phyloP scores from a whole-genome alignment of 2,888 invertebrate species.

The Drosophila lutescens region DNA sequence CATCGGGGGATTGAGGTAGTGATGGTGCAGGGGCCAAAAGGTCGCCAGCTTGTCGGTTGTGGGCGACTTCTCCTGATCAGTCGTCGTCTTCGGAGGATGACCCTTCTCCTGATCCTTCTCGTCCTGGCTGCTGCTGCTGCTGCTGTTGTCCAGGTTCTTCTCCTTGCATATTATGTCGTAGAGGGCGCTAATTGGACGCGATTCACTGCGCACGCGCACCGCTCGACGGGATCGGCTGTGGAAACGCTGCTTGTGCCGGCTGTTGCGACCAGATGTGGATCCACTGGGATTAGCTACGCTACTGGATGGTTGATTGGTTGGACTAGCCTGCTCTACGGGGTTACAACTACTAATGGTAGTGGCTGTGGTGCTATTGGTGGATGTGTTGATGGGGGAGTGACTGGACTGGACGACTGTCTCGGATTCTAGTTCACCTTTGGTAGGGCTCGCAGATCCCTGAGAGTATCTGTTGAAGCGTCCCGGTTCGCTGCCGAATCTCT shows the following conservation, averaged over 20 bases:
- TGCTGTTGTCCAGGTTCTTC: conserved; percentile 81
- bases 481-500: conserved; percentile 48
- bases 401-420: neutral
- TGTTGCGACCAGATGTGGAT: conserved; percentile 56
- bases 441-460: conserved; percentile 72
- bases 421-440: conserved; percentile 73
- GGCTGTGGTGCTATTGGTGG: conserved; percentile 19
- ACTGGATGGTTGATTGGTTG: conserved; percentile 8
- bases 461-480: conserved; percentile 74
- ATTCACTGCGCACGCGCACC: conserved; percentile 83
- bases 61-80: conserved; percentile 14
- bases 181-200: conserved; percentile 84
- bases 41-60: conserved; percentile 70
- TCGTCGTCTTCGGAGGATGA: neutral
- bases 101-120: conserved; percentile 12
- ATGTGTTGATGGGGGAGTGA: conserved; percentile 13
- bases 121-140: conserved; percentile 56
- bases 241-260: conserved; percentile 81
- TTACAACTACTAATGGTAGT: conserved; percentile 41
- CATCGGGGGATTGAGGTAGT: conserved; percentile 56
- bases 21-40: conserved; percentile 70
- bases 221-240: conserved; percentile 79
- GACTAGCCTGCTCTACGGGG: conserved; percentile 69
- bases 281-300: conserved; percentile 9
- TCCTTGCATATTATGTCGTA: conserved; percentile 85